Percentiles rank a stretch among this genome's conserved stretches.
Evolutionary conservation across 64 coral and sea anemone genomes (phyloP).

Genomic region (Pachyseris speciosa): DNA sequence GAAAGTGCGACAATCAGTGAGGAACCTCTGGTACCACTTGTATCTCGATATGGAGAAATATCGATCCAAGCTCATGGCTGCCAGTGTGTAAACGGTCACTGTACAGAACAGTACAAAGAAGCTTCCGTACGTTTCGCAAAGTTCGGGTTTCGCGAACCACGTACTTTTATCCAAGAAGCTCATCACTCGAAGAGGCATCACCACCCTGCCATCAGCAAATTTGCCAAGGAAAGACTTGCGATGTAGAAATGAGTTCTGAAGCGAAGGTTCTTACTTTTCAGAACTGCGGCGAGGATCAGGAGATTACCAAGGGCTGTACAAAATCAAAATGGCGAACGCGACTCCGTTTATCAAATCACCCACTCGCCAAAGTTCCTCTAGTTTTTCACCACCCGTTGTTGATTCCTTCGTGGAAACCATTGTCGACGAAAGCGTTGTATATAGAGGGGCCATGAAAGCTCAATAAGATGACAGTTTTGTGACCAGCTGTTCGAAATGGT

Average conservation of each 20-base stretch:
- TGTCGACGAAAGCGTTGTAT: background rate
- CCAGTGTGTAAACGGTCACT: slow-evolving; percentile 69
- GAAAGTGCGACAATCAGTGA: slow-evolving; percentile 38
- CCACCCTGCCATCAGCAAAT: slow-evolving; percentile 75
- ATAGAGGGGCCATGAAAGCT: background rate
- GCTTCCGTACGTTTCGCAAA: slow-evolving; percentile 68
- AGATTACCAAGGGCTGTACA: slow-evolving; percentile 77
- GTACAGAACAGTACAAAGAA: slow-evolving; percentile 84
- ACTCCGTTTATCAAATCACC: slow-evolving; percentile 65
- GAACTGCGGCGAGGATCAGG: slow-evolving; percentile 54
- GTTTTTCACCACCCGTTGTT: background rate
- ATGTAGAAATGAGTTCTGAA: slow-evolving; percentile 71
- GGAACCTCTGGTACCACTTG: slow-evolving; percentile 62
- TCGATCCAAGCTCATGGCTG: slow-evolving; percentile 78
- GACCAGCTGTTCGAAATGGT: background rate
- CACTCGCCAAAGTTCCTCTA: background rate
- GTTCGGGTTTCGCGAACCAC: slow-evolving; percentile 58
- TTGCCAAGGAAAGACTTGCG: slow-evolving; percentile 57
- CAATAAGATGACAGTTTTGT: background rate
- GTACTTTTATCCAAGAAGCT: slow-evolving; percentile 83
- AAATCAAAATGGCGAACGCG: slow-evolving; percentile 77
- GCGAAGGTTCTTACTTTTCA: slow-evolving; percentile 68
- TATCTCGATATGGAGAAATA: slow-evolving; percentile 81
- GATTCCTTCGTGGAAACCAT: background rate
- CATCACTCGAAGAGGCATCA: slow-evolving; percentile 85